phyloP scores from a whole-genome alignment of 2,797 vertebrate species.

The Manis javanica region DNA sequence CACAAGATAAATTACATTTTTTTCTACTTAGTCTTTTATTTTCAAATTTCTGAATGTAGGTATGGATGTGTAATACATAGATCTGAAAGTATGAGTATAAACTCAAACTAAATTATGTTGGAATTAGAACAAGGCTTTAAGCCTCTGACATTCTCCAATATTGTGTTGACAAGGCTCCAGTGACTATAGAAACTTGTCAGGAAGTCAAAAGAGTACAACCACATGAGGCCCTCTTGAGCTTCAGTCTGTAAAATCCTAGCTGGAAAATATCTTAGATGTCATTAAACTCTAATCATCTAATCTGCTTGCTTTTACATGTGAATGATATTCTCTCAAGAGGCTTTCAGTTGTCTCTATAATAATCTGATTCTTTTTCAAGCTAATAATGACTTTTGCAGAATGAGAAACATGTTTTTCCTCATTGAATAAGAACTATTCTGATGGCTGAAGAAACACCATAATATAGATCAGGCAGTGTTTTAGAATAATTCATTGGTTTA shows the following conservation, averaged over 20 bases:
- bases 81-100: no score
- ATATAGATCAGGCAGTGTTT: not conserved
- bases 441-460: not conserved
- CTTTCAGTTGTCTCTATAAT: not conserved
- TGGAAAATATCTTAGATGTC: not conserved
- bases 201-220: not conserved
- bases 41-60: no score
- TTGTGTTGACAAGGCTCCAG: no score
- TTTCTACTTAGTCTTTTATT: no score
- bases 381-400: not conserved
- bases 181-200: no score
- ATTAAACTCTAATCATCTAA: not conserved
- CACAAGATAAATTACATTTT: no score
- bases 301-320: not conserved
- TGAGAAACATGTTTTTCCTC: not conserved
- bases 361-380: not conserved
- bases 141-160: no score
- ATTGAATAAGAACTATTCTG: not conserved
- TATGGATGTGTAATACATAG: no score
- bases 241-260: not conserved
- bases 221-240: not conserved
- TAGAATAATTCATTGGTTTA: not conserved
- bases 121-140: no score
- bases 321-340: not conserved
- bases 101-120: no score